Base-by-base conservation (phyloP, 30 jellyfish, hydroid and myxozoan genomes). In the Catostylus mosaicus region DNA sequence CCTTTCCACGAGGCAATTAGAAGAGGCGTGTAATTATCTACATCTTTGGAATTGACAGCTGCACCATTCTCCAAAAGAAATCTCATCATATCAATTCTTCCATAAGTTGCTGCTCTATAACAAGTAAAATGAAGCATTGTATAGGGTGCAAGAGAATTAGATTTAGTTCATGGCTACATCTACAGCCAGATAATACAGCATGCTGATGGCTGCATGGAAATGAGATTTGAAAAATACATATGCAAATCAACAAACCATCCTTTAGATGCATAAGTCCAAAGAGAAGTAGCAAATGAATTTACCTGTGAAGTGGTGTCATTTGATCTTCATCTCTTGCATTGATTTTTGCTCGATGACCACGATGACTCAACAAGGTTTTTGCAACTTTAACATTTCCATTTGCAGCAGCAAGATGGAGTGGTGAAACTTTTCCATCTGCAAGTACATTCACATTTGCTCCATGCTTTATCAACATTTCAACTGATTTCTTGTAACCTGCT, bases 1-100 rank as follows among this genome's bases (percentile, higher is more conserved):
- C 99, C 99, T 46, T 88, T 94, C 96, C 96, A 88, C 20, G 90
- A 96, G 20, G 99, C 97, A 27, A 88, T 79, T 14, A 94, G 87
- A 12, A 94, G 89, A n/a, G 99, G 97, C 1, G 99, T 94, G 91
- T 73, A 94, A 29, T 75, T 78, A 51, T 94, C 97, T 23, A 35
- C 61, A 64, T 94, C 97, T 51, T 90, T 94, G 1, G 90, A 80
- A 65, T 88, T 75, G 65, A 94, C 57, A 18, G 40, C 65, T 43
- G 97, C 97, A 7, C 97, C 99, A 43, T 47, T 56, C 73, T 94
- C 90, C 23, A 84, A 68, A 9, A 94, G 87, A 37, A 30, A 79
- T 43, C 73, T 62, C 1, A 83, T 68, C 88, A 94, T 69, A 19
- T 94, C 90, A 3, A 37, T 16, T 30, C 86, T 82, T 9, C 99